Percentiles rank a stretch among this genome's conserved stretches.
Evolutionary conservation across 2,113 vertebrate genomes (phyloP).

Genomic region (Fregata magnificens): DNA sequence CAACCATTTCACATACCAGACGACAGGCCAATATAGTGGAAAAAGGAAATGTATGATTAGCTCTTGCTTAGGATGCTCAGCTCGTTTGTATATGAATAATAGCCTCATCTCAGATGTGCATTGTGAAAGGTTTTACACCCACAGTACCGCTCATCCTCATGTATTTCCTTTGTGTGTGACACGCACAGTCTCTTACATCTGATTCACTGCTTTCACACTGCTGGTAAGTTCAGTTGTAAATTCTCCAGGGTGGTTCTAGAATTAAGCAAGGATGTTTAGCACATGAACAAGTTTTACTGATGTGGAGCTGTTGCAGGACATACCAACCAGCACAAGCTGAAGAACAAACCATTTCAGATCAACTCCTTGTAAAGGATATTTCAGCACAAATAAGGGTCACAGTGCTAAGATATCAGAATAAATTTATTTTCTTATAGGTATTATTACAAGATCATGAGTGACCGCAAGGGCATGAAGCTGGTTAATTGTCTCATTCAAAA

Average conservation of each 20-base stretch:
- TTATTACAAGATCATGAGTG: background rate
- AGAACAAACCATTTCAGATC: background rate
- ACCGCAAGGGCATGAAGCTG: background rate
- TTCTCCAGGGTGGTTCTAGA: background rate
- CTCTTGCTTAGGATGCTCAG: background rate
- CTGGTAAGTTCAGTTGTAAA: background rate
- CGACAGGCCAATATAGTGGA: background rate
- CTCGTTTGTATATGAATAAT: background rate
- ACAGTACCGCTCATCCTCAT: fast-evolving
- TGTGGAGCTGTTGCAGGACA: background rate
- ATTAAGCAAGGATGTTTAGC: background rate
- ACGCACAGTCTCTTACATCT: background rate
- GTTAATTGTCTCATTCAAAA: background rate
- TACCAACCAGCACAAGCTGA: background rate
- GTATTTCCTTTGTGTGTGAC: background rate
- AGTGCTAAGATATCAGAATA: background rate
- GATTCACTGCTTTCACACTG: background rate
- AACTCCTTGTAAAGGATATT: background rate
- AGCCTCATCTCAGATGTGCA: background rate
- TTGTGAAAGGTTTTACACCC: background rate
- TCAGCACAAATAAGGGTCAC: background rate
- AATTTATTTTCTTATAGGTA: background rate
- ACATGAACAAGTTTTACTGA: background rate
- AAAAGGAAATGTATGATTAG: background rate
- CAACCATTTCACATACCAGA: background rate